Conservation (phyloP, 1,140 invertebrate genomes). For the Druon quercuslanigerum region DNA sequence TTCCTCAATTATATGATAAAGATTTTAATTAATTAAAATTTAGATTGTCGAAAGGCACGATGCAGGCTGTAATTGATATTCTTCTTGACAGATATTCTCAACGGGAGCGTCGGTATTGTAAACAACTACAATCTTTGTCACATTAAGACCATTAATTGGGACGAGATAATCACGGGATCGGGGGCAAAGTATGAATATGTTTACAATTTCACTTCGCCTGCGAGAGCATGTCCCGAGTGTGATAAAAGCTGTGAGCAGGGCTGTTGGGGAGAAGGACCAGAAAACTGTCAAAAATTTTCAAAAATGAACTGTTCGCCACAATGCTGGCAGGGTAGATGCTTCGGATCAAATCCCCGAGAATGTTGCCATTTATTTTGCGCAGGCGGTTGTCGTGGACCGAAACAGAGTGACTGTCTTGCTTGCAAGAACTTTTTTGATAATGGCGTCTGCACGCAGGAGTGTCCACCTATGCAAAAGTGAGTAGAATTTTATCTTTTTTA, state of each 20-base stretch:
- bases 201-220: constrained; percentile 85
- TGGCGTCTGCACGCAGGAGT: constrained; percentile 95
- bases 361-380: constrained; percentile 98
- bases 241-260: constrained; percentile 86
- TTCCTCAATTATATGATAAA: too few relatives aligned
- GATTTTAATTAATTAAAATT: too few relatives aligned
- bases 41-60: too few relatives aligned
- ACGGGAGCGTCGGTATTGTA: constrained; percentile 92
- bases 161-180: constrained; percentile 92
- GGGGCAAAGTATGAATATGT: constrained; percentile 85
- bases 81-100: constrained; percentile 84
- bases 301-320: constrained; percentile 95
- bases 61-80: neutral
- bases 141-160: constrained; percentile 96
- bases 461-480: constrained; percentile 90
- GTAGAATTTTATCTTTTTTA: constrained; percentile 32
- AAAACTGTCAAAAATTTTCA: constrained; percentile 97
- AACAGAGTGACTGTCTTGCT: constrained; percentile 94
- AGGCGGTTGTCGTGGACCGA: constrained; percentile 94
- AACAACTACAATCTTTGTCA: constrained; percentile 98
- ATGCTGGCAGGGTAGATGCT: constrained; percentile 94
- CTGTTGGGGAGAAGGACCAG: constrained; percentile 94
- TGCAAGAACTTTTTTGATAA: constrained; percentile 97
- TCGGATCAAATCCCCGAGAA: constrained; percentile 91
- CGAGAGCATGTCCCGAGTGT: constrained; percentile 87